Conservation (phyloP, 2,797 vertebrate species). For the Halcyon badia region DNA sequence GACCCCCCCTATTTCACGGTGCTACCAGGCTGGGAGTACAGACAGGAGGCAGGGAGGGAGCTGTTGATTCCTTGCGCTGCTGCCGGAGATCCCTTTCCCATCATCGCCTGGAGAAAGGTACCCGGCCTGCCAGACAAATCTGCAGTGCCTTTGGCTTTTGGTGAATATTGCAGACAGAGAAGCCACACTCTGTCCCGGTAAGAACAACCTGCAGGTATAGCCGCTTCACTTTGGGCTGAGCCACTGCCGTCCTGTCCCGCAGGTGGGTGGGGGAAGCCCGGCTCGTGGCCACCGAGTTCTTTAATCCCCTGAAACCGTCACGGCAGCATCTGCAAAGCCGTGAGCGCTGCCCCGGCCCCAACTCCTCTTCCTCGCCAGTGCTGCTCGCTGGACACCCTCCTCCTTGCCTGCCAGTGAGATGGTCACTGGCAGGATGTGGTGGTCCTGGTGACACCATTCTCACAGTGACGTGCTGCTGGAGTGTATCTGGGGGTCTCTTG, state of each 20-base stretch:
- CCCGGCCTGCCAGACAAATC: constrained; percentile 78
- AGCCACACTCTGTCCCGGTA: constrained; percentile 77
- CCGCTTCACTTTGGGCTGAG: constrained; percentile 76
- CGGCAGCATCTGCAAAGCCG: constrained; percentile 33
- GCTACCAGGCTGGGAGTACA: constrained; percentile 99
- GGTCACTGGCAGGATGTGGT: background rate
- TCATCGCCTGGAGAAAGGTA: constrained; percentile 99
- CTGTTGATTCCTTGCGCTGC: constrained; percentile 98
- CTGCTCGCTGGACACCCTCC: background rate
- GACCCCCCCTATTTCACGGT: constrained; percentile 99
- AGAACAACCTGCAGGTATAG: constrained; percentile 74
- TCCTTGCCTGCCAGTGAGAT: background rate
- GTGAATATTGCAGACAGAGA: constrained; percentile 78
- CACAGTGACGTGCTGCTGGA: fast-evolving
- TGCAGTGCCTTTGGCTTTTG: constrained; percentile 80
- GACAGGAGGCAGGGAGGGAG: constrained; percentile 98
- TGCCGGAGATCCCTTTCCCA: constrained; percentile 97
- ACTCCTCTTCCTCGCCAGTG: background rate
- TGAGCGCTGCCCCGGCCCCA: background rate
- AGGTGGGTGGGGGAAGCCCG: constrained; percentile 73
- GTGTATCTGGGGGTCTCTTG: background rate
- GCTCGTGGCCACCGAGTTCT: constrained; percentile 1
- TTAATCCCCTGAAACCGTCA: background rate
- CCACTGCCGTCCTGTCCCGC: constrained; percentile 69
- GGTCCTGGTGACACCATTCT: fast-evolving